Percentiles rank a stretch among this genome's conserved stretches.
phyloP scores from a whole-genome alignment of 2,797 vertebrate genomes.

The Rhinoraja longicauda region DNA sequence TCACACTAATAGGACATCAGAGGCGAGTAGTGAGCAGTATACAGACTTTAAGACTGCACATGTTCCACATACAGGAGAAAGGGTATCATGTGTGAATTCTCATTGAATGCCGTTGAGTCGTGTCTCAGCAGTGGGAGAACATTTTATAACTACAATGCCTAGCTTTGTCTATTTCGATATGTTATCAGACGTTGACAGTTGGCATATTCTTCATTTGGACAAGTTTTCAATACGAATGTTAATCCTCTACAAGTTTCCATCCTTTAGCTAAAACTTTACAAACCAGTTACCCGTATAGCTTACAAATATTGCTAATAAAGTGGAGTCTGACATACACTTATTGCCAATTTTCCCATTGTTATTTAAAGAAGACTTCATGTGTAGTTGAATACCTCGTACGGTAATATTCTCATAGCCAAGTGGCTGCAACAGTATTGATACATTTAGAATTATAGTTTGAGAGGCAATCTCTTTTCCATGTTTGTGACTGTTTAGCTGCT shows the following conservation, averaged over 20 bases:
- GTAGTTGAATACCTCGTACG: slow-evolving; percentile 51
- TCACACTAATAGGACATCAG: slow-evolving; percentile 77
- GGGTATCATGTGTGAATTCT: slow-evolving; percentile 78
- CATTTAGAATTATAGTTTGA: slow-evolving; percentile 73
- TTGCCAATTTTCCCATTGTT: slow-evolving; percentile 40
- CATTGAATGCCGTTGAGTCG: slow-evolving; percentile 65
- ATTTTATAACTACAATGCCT: slow-evolving; percentile 44
- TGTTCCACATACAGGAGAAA: slow-evolving; percentile 89
- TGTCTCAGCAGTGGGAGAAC: slow-evolving; percentile 62
- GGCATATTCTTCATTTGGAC: slow-evolving; percentile 50
- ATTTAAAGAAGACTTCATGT: slow-evolving; percentile 51
- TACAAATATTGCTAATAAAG: slow-evolving; percentile 31
- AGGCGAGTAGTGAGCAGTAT: slow-evolving; percentile 99
- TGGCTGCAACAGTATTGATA: slow-evolving; percentile 69
- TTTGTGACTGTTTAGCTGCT: slow-evolving; percentile 81
- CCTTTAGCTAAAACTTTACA: slow-evolving; percentile 46
- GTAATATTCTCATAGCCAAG: slow-evolving; percentile 52
- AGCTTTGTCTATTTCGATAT: slow-evolving; percentile 48
- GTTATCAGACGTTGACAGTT: slow-evolving; percentile 45
- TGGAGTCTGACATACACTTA: slow-evolving; percentile 24
- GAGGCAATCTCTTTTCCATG: slow-evolving; percentile 66
- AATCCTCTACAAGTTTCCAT: slow-evolving; percentile 54
- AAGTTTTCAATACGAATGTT: slow-evolving; percentile 48
- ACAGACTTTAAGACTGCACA: slow-evolving; percentile 92
- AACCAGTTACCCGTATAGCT: neutral